Conservation (phyloP, 1,140 invertebrate genomes). For the Muscidifurax raptorellus region DNA sequence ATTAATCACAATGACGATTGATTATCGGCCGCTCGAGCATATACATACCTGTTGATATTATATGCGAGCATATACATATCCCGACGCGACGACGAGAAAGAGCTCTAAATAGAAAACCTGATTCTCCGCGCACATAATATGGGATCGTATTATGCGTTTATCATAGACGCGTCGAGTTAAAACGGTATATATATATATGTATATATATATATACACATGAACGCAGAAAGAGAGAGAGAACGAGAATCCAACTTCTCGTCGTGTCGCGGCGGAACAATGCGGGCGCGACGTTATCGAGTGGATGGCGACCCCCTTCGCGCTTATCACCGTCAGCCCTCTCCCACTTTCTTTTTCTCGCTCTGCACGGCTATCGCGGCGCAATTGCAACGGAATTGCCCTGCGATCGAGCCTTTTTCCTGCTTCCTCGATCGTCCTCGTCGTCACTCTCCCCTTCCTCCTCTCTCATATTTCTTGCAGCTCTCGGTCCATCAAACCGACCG, state of each 20-base stretch:
- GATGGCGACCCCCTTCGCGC: constrained; percentile 45
- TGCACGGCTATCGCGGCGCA: constrained; percentile 46
- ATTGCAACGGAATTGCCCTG: constrained; percentile 22
- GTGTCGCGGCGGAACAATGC: constrained; percentile 53
- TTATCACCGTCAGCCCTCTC: constrained; percentile 46
- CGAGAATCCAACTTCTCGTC: constrained; percentile 27
- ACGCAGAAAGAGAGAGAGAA: too few species aligned
- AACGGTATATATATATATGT: too few species aligned
- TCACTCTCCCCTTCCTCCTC: neutral
- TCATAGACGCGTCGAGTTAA: too few species aligned
- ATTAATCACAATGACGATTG: neutral
- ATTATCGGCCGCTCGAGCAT: neutral
- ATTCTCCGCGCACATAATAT: too few species aligned
- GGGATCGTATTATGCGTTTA: too few species aligned
- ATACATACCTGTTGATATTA: too few species aligned
- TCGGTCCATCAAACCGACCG: neutral
- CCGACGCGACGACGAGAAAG: neutral
- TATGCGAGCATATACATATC: neutral
- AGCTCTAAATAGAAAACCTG: too few species aligned
- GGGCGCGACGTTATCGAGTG: constrained; percentile 59
- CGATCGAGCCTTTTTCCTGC: constrained; percentile 5
- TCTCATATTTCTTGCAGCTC: constrained; percentile 10
- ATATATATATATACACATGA: too few species aligned
- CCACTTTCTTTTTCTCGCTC: constrained; percentile 1
- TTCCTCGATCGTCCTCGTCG: neutral